Base-by-base conservation (phyloP, 2,113 vertebrate genomes). In the Agelaius phoeniceus region DNA sequence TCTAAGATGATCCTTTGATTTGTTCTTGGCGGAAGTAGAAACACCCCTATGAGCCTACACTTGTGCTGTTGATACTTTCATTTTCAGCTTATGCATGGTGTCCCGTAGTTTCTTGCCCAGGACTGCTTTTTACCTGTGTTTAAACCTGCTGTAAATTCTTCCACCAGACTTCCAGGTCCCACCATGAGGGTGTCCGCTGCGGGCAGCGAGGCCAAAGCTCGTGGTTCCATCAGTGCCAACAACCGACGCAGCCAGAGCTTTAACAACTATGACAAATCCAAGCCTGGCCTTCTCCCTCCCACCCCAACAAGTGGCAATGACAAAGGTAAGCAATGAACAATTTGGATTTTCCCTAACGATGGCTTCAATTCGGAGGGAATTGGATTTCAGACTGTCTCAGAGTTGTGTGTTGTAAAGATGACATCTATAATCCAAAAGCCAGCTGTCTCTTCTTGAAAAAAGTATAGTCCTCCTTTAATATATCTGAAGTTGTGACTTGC, bases 171-270 rank as follows among this genome's bases (percentile, higher is more conserved):
- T 92, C 99, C 99, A 84, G 99, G 99, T 90, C 99, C 99, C 68
- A 98, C 98, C 26, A 82, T 97, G 27, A 99, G 99, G 97, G 98
- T 98, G 94, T 98, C 98, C 52, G 84, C 98, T 98, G 98, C 98
- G 52, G 98, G 99, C 98, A 98, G 98, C 51, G 99, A 99, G 95
- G 96, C 98, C 97, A 98, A 98, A 96, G 94, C 98, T 80, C 98
- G 98, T 44, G 98, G 98, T 71, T 97, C 98, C 48, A 90, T 98
- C 79, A 92, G 97, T 94, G 98, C 98, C 83, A 98, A 98, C 95
- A 99, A 99, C 97, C 97, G 99, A 30, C 99, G 99, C 93, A 99
- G 99, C 96, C 99, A 99, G 98, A 99, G 98, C 97, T 99, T 99
- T 97, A 99, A 98, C 97, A 98, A 98, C 93, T 98, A 98, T 1